Conservation (phyloP, 2,113 vertebrate species). For the Sylvietta virens region DNA sequence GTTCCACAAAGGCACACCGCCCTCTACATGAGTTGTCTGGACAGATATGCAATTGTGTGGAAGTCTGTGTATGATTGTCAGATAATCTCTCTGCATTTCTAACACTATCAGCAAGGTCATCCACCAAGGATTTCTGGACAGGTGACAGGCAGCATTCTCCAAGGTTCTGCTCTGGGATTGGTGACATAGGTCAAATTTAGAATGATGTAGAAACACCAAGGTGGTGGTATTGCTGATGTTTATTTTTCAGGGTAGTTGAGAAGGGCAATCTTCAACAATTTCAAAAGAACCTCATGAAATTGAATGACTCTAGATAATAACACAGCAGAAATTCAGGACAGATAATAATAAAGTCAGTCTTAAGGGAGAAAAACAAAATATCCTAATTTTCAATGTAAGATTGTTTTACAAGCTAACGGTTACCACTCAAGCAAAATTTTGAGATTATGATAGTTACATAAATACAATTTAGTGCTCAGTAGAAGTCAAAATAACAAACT, state of each 20-base stretch:
- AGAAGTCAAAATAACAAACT: background rate
- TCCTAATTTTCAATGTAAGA: background rate
- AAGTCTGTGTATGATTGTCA: background rate
- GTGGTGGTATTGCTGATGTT: background rate
- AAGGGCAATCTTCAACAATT: background rate
- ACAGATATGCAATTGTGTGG: background rate
- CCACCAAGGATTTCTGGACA: background rate
- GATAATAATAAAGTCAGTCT: background rate
- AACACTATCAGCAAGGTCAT: background rate
- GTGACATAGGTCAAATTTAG: background rate
- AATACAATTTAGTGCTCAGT: background rate
- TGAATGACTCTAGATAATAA: background rate
- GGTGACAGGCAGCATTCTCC: background rate
- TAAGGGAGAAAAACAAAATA: background rate
- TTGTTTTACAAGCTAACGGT: background rate
- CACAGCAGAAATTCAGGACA: background rate
- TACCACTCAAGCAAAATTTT: background rate
- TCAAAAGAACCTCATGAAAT: background rate
- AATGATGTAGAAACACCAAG: background rate
- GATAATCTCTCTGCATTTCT: background rate
- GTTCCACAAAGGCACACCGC: background rate
- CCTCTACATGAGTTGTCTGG: background rate
- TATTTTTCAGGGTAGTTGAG: background rate
- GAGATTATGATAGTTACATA: background rate
- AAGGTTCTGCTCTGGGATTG: background rate